Conservation (phyloP, 30 jellyfish, hydroid and myxozoan genomes). For the Pseudorhiza aurosa region DNA sequence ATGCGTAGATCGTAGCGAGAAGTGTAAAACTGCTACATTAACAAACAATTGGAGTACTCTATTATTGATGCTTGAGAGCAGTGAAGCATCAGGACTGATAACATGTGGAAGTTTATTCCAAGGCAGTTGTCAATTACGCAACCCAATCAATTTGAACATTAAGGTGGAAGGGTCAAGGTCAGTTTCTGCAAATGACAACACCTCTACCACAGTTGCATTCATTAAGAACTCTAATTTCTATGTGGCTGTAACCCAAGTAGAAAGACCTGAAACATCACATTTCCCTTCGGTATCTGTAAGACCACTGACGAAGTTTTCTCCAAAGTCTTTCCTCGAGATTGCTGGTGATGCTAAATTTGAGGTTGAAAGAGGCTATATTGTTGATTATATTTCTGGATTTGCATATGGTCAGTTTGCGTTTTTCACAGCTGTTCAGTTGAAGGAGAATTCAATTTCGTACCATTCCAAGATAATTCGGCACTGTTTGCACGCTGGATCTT, state of each 20-base stretch:
- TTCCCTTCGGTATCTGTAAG: slow-evolving; percentile 16
- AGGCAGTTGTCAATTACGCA: slow-evolving; percentile 48
- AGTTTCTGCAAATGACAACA: slow-evolving; percentile 22
- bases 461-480: slow-evolving; percentile 36
- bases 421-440: slow-evolving; percentile 40
- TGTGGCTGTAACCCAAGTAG: neutral
- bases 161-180: neutral
- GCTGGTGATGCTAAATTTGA: neutral
- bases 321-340: slow-evolving; percentile 1
- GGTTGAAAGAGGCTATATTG: neutral
- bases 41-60: slow-evolving; percentile 37
- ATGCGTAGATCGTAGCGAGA: neutral
- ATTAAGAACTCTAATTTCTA: neutral
- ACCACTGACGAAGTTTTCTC: neutral
- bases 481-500: neutral
- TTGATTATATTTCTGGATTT: slow-evolving; percentile 41
- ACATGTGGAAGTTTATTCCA: slow-evolving; percentile 49
- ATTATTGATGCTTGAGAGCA: neutral
- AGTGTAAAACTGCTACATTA: neutral
- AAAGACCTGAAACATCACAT: neutral
- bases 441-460: slow-evolving; percentile 1
- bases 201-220: slow-evolving; percentile 42
- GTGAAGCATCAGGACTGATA: neutral
- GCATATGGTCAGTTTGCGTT: neutral
- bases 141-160: slow-evolving; percentile 7